Conservation (phyloP, 2,113 vertebrate species). For the Lagopus leucura region DNA sequence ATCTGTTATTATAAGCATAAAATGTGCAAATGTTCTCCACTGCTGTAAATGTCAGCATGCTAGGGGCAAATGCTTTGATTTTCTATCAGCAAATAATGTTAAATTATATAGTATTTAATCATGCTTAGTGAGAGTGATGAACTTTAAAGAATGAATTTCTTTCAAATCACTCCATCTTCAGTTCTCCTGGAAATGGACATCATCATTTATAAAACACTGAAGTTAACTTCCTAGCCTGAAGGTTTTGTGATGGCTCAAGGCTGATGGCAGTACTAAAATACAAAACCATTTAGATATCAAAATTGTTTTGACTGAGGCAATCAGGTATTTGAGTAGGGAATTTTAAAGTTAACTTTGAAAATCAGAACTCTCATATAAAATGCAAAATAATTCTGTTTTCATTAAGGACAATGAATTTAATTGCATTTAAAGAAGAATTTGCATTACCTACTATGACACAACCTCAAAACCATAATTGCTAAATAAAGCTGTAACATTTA, state of each 20-base stretch:
- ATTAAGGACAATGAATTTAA: not conserved
- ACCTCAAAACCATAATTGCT: not conserved
- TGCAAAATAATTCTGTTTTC: not conserved
- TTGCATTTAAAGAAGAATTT: not conserved
- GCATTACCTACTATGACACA: not conserved
- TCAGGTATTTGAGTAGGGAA: not conserved
- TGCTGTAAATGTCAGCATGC: constrained; percentile 57
- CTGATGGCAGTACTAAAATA: not conserved
- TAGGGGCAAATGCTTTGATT: constrained; percentile 67
- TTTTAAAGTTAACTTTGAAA: not conserved
- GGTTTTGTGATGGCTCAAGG: not conserved
- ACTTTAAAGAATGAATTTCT: constrained; percentile 50
- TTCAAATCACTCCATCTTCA: constrained; percentile 28
- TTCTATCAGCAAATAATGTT: constrained; percentile 59
- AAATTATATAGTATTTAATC: constrained; percentile 63
- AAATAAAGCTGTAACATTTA: not conserved
- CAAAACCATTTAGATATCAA: not conserved
- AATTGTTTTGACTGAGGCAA: not conserved
- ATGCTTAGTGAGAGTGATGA: constrained; percentile 53
- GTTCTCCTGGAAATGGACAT: constrained; percentile 3
- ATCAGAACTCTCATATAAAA: not conserved
- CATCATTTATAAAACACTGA: constrained; percentile 7
- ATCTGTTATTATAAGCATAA: constrained; percentile 70
- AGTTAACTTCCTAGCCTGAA: not conserved
- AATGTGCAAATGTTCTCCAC: constrained; percentile 40